Base-by-base conservation (phyloP, 1,140 invertebrate species). In the Drosophila truncata region DNA sequence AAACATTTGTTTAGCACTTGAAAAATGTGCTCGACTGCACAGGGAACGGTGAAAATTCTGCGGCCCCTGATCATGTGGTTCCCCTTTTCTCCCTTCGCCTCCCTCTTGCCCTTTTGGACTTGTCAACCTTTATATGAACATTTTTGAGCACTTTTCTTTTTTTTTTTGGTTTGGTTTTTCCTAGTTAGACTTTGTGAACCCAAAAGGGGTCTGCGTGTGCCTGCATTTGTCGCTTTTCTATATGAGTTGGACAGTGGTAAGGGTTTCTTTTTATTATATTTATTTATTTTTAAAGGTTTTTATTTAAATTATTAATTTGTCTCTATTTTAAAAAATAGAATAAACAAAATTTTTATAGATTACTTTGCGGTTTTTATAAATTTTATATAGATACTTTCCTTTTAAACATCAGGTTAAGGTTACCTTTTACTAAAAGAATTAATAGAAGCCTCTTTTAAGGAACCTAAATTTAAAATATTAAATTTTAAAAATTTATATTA, bases 1-100 rank as follows among this genome's bases (percentile, higher is more conserved):
- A 77, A 77, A 70, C 64, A 77, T 77, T 80, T 78, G 76, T 73
- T 80, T 73, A 78, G 49, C 67, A 79, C 75, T 80, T 78, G 77
- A 80, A 80, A 80, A 80, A 80, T 80, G 78, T 80, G 75, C 66
- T 80, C 67, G 42, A 73, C 60, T 59, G 72, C 76, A 59, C 58
- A 59, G 61, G 47, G 62, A 42, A 67, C 46, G 20, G 41, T 33
- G 41, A 70, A 71, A 71, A 66, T 70, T 66, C 69, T 70, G 69
- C 20, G 49, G 49, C 65, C 57, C 58, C 42, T 78, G 58, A 77
- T 60, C 74, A 78, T 78, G 58, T 62, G 57, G 74, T 27, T 70
- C 65, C 25, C 42, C 63, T 1, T 52, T 25, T 39, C 31, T 47
- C n/a, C 14, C 8, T 7, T 8, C 29, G 16, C 23, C 11, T 14